Evolutionary conservation across 1,140 invertebrate genomes (phyloP), one percentile per base, ranked within the genome.

Genomic region (Coboldia fuscipes): DNA sequence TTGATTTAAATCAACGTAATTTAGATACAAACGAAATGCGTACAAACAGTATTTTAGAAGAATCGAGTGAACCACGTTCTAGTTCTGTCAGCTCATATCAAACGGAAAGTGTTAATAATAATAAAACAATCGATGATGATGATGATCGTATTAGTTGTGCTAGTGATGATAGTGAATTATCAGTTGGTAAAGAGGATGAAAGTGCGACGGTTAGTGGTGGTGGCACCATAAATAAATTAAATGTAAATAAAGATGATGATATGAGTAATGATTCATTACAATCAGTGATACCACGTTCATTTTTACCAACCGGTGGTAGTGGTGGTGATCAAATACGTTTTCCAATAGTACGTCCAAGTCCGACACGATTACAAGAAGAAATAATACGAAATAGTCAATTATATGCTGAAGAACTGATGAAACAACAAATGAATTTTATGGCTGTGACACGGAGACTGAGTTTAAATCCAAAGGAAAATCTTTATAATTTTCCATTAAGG

Each of bases 131-230:
- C 3, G 30, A 32, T 15, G 18, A 19, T 6, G 30, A 32, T 20
- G 22, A 28, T 29, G 33, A 34, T 6, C 22, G 16, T 6, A 36
- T 36, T 24, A 66, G 63, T 27, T 72, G 68, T 38, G 66, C 66
- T 42, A 72, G 70, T 41, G 66, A 72, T 39, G 68, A 69, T 37
- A 73, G 70, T 2, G 70, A 72, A 2, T 39, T 73, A 2, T 72
- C 69, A 29, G 70, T 73, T 27, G 70, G 70, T 2, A 71, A 72
- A 46, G 70, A 73, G 42, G 63, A 62, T 5, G 57, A 50, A 5
- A 39, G 45, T 27, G 40, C 13, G 34, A 40, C n/a, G n/a, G n/a
- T n/a, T n/a, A n/a, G n/a, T n/a, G n/a, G n/a, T n/a, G n/a, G n/a
- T n/a, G n/a, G n/a, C n/a, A n/a, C n/a, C n/a, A n/a, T n/a, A n/a